These are phyloP conservation scores for Brachypalpus laphriformis DNA, from an alignment of 2,888 invertebrate species.

Conservation along the genomic window DNA sequence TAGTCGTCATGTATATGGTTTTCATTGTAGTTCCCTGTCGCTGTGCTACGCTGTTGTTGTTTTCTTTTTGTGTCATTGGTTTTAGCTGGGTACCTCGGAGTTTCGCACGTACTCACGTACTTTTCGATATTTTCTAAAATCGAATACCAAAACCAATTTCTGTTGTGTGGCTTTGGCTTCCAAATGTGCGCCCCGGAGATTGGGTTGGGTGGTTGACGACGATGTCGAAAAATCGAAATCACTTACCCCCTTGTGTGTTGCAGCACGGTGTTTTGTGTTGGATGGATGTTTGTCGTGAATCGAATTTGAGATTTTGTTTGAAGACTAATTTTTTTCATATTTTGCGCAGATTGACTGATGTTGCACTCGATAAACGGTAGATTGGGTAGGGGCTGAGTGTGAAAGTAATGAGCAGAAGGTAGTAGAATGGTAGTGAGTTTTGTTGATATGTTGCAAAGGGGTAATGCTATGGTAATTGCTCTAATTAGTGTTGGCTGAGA, in stretches of 20 bases:
- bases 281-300: neutral
- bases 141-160: slow-evolving; percentile 48
- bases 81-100: slow-evolving; percentile 28
- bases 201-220: slow-evolving; percentile 26
- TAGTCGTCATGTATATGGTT: neutral
- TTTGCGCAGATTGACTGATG: neutral
- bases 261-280: neutral
- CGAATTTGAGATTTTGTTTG: slow-evolving; percentile 16
- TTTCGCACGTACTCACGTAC: slow-evolving; percentile 56
- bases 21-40: slow-evolving; percentile 16
- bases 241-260: neutral
- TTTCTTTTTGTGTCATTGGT: slow-evolving; percentile 41
- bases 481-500: neutral
- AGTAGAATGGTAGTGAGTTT: slow-evolving; percentile 10
- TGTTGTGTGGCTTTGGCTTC: slow-evolving; percentile 23
- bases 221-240: slow-evolving; percentile 20
- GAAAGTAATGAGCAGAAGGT: slow-evolving; percentile 1
- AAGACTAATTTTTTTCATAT: neutral
- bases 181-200: slow-evolving; percentile 18
- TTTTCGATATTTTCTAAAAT: slow-evolving; percentile 48
- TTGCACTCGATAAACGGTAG: neutral
- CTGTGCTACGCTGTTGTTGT: neutral
- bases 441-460: neutral
- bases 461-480: neutral
- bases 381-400: neutral